Evolutionary conservation across 2,797 vertebrate genomes (phyloP).

Genomic region (Oryzias sinensis): DNA sequence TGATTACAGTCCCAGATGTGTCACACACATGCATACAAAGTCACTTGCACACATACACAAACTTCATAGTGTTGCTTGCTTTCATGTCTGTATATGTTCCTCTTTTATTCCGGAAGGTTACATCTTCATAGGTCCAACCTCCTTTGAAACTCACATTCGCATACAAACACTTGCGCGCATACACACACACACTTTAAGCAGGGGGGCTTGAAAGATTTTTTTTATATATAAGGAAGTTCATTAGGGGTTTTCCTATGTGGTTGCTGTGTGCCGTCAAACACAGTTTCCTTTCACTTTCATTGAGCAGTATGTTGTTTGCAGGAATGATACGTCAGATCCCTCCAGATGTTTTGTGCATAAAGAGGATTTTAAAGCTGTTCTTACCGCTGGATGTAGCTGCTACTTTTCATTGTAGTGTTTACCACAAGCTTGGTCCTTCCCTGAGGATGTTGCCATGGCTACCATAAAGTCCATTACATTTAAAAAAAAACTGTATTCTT

Average conservation of each 20-base stretch:
- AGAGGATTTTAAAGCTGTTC: too few species aligned
- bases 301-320: too few species aligned
- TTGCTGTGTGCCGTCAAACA: too few species aligned
- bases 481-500: too few species aligned
- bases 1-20: slow-evolving; percentile 99
- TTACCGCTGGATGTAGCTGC: too few species aligned
- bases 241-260: slow-evolving; percentile 23
- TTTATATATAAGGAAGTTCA: slow-evolving; percentile 14
- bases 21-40: slow-evolving; percentile 71
- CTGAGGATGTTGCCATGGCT: too few species aligned
- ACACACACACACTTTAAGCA: not conserved
- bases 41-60: slow-evolving; percentile 24
- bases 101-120: slow-evolving; percentile 37
- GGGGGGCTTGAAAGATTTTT: slow-evolving; percentile 6
- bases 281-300: too few species aligned
- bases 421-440: too few species aligned
- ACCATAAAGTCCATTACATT: too few species aligned
- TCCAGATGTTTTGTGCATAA: too few species aligned
- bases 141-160: not conserved
- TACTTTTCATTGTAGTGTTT: too few species aligned
- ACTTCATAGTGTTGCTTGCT: slow-evolving; percentile 42
- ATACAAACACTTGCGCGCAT: not conserved
- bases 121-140: slow-evolving; percentile 28
- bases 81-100: slow-evolving; percentile 53
- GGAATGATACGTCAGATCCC: too few species aligned